phyloP scores from a whole-genome alignment of 2,797 vertebrate species.

The Staurois parvus region DNA sequence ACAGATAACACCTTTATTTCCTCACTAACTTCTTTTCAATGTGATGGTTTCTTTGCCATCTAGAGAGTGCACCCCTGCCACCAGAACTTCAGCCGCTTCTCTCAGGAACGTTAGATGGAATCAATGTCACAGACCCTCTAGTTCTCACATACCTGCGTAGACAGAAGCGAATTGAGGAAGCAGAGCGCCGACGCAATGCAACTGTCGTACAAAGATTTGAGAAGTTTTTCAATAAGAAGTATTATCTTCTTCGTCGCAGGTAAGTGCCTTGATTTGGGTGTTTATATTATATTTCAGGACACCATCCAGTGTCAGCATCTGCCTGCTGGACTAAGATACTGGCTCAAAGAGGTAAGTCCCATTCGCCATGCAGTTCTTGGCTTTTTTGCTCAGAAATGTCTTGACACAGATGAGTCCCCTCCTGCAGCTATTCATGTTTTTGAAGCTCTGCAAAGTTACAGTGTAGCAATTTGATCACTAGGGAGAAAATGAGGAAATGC shows the following conservation, averaged over 20 bases:
- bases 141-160: constrained; percentile 85
- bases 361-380: no score
- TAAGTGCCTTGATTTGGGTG: constrained; percentile 65
- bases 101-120: constrained; percentile 73
- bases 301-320: no score
- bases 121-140: constrained; percentile 80
- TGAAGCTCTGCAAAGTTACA: no score
- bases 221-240: constrained; percentile 85
- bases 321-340: no score
- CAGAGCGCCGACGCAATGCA: constrained; percentile 81
- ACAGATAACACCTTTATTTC: background rate
- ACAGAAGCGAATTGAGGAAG: constrained; percentile 82
- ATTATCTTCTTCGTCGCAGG: constrained; percentile 88
- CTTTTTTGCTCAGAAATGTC: no score
- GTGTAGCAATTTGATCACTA: no score
- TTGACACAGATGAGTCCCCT: no score
- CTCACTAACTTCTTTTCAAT: no score
- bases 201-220: constrained; percentile 75
- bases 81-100: constrained; percentile 88
- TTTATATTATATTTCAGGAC: background rate
- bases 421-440: no score
- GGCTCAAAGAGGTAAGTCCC: no score
- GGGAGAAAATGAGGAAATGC: no score
- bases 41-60: background rate
- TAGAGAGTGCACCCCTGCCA: constrained; percentile 87